Percentiles rank a stretch among this genome's conserved stretches.
Conservation (phyloP, 1,140 invertebrate species). For the Eufriesea mexicana region DNA sequence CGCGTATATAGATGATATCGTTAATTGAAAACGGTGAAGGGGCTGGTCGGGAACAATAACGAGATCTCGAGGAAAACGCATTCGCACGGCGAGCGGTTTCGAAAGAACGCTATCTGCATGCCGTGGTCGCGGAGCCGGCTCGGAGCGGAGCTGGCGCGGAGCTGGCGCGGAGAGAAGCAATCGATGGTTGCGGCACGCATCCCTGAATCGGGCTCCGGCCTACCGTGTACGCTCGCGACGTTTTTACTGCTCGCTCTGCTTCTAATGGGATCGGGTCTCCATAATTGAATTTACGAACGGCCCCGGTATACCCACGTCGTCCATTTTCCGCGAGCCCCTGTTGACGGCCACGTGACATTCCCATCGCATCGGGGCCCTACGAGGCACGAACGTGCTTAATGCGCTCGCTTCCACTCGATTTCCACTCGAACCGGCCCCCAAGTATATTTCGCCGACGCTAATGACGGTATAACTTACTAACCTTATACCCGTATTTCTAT, state of each 20-base stretch:
- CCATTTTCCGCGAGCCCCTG: conserved; percentile 42
- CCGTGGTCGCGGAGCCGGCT: neutral
- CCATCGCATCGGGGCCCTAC: conserved; percentile 31
- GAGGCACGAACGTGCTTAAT: conserved; percentile 46
- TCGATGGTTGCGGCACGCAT: conserved; percentile 46
- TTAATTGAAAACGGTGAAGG: conserved; percentile 43
- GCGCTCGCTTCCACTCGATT: conserved; percentile 19
- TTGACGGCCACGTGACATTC: conserved; percentile 51
- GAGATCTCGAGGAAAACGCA: conserved; percentile 30
- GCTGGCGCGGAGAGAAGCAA: neutral
- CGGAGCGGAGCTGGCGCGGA: neutral
- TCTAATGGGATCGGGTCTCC: conserved; percentile 55
- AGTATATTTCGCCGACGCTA: conserved; percentile 60
- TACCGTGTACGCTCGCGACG: conserved; percentile 5
- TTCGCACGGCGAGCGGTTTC: conserved; percentile 28
- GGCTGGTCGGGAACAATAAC: conserved; percentile 29
- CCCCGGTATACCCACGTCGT: conserved; percentile 37
- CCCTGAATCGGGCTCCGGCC: conserved; percentile 1
- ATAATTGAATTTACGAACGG: conserved; percentile 63
- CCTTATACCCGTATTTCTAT: conserved; percentile 43
- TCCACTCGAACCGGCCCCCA: conserved; percentile 17
- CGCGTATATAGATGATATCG: conserved; percentile 18
- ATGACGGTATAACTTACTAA: conserved; percentile 66
- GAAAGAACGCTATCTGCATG: conserved; percentile 52
- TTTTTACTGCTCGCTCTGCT: conserved; percentile 50